phyloP scores from a whole-genome alignment of 2,888 invertebrate genomes.

The Nymphalis urticae region DNA sequence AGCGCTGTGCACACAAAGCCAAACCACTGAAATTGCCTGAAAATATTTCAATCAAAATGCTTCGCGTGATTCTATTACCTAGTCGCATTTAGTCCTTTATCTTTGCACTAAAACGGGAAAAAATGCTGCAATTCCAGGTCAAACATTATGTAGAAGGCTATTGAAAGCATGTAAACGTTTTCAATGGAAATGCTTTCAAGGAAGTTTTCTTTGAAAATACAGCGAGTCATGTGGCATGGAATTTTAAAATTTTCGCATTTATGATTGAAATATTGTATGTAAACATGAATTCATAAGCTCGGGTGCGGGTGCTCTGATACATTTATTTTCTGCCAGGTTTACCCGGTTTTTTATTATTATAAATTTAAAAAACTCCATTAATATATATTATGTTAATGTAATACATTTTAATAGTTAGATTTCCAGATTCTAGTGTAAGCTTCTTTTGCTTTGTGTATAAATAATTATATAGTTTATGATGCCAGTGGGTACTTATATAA shows the following conservation, averaged over 20 bases:
- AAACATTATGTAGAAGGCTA: constrained; percentile 42
- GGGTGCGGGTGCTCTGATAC: neutral
- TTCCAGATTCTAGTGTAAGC: too few relatives aligned
- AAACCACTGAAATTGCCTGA: neutral
- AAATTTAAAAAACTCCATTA: too few relatives aligned
- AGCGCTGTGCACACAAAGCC: neutral
- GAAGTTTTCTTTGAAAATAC: constrained; percentile 58
- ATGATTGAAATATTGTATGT: constrained; percentile 38
- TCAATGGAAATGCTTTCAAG: constrained; percentile 46
- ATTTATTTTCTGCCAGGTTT: neutral
- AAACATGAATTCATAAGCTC: constrained; percentile 16
- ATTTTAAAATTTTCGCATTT: constrained; percentile 41
- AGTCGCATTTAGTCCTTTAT: constrained; percentile 14
- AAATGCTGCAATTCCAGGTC: constrained; percentile 26
- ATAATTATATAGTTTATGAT: too few relatives aligned
- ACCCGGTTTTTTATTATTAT: too few relatives aligned
- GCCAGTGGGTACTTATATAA: too few relatives aligned
- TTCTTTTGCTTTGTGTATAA: too few relatives aligned
- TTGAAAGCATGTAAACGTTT: constrained; percentile 44
- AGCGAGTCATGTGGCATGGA: constrained; percentile 49
- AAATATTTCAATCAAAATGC: constrained; percentile 16
- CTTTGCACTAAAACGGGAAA: constrained; percentile 13
- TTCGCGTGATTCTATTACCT: constrained; percentile 16
- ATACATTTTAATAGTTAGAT: too few relatives aligned
- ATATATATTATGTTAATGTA: too few relatives aligned